Conservation (phyloP, 2,113 vertebrate species). For the Tyrannus savana region DNA sequence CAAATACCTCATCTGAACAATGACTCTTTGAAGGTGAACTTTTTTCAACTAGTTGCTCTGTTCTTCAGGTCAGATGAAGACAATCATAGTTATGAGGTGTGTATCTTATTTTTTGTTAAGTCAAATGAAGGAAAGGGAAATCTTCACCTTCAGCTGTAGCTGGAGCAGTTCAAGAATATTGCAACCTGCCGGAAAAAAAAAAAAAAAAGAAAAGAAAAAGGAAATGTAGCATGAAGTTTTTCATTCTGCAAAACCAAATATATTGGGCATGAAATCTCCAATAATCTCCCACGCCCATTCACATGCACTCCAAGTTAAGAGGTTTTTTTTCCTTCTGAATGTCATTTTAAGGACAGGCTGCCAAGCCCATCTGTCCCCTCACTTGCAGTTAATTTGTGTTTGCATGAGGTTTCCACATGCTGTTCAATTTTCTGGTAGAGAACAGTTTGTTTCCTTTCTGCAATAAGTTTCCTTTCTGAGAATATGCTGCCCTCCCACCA, state of each 20-base stretch:
- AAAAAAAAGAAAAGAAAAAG: background rate
- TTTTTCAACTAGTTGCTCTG: background rate
- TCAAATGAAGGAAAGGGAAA: background rate
- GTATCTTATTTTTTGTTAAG: background rate
- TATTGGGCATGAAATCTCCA: background rate
- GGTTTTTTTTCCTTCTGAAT: background rate
- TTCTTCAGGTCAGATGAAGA: background rate
- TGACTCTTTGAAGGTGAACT: background rate
- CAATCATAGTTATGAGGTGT: background rate
- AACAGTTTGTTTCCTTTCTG: conserved; percentile 44
- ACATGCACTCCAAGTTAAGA: background rate
- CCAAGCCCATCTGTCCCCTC: conserved; percentile 47
- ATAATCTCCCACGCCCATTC: background rate
- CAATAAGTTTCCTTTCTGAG: background rate
- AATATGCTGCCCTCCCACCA: background rate
- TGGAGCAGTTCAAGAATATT: background rate
- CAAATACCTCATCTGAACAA: background rate
- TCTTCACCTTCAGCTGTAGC: background rate
- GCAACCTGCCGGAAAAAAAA: background rate
- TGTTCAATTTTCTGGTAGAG: conserved; percentile 42
- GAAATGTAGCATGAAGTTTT: background rate
- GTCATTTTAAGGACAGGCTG: conserved; percentile 34
- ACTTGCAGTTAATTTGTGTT: conserved; percentile 44
- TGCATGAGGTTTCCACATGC: conserved; percentile 34
- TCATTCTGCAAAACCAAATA: background rate